Percentiles rank a stretch among this genome's conserved stretches.
These are phyloP conservation scores for Calidris pygmaea DNA, from an alignment of 2,113 vertebrate genomes.

Conservation along the genomic window DNA sequence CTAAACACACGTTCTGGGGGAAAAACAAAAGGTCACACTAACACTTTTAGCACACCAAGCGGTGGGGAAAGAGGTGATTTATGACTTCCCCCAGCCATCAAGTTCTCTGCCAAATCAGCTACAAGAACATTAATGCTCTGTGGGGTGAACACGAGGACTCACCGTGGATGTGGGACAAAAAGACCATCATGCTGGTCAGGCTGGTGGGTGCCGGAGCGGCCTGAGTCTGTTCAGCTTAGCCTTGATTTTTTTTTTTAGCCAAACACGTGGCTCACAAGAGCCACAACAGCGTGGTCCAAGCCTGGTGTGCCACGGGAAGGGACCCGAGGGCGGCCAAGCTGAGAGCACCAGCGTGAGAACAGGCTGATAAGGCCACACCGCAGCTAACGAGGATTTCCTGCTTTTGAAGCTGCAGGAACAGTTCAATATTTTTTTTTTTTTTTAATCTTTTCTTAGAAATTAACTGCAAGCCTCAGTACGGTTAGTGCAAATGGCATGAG, in stretches of 20 bases:
- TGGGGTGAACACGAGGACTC: background rate
- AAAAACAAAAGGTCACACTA: background rate
- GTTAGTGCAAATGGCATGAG: rapidly evolving
- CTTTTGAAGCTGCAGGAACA: background rate
- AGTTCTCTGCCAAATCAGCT: background rate
- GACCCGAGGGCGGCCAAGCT: background rate
- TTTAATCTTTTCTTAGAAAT: background rate
- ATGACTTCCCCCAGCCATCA: background rate
- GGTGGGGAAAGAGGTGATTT: background rate
- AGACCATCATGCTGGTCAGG: background rate
- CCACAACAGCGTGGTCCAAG: background rate
- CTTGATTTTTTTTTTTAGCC: background rate
- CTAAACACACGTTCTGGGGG: background rate
- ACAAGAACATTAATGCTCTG: background rate
- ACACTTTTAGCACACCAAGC: background rate
- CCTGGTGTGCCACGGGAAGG: background rate
- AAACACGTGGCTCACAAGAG: background rate
- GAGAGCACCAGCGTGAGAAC: background rate
- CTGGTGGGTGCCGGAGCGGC: background rate
- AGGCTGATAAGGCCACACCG: background rate
- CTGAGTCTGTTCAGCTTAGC: background rate
- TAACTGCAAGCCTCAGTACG: rapidly evolving
- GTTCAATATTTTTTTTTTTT: background rate
- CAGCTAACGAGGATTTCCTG: background rate
- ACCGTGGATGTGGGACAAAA: background rate